Conservation (phyloP, 2,888 invertebrate genomes). For the Microctonus hyperodae region DNA sequence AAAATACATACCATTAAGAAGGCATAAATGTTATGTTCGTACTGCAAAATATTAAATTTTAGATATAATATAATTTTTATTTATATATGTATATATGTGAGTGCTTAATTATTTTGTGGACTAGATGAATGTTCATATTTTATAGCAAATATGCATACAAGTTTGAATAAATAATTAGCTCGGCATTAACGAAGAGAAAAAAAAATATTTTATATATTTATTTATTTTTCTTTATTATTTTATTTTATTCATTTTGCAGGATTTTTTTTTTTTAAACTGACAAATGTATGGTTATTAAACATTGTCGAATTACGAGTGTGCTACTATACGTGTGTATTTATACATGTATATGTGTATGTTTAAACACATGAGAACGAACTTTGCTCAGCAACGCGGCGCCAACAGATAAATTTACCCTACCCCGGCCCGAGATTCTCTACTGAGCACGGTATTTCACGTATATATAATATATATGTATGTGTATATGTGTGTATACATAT, state of each 20-base stretch:
- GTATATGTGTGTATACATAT: neutral
- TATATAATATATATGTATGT: too few relatives aligned
- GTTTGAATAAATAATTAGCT: too few relatives aligned
- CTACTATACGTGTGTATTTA: neutral
- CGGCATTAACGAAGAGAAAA: too few relatives aligned
- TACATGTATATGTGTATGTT: neutral
- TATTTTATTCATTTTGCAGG: too few relatives aligned
- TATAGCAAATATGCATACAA: too few relatives aligned
- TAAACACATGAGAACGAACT: neutral
- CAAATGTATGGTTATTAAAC: neutral
- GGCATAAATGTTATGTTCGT: neutral
- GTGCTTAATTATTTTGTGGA: too few relatives aligned
- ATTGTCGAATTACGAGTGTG: neutral
- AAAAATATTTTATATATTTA: too few relatives aligned
- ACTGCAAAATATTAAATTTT: neutral
- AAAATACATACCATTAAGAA: neutral
- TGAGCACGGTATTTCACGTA: slow-evolving; percentile 7
- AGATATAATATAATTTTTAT: neutral
- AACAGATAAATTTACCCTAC: slow-evolving; percentile 49
- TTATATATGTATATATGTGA: neutral
- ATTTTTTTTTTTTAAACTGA: too few relatives aligned
- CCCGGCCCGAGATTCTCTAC: slow-evolving; percentile 23
- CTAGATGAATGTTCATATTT: too few relatives aligned
- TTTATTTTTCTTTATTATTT: too few relatives aligned
- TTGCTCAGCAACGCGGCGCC: slow-evolving; percentile 46